These are phyloP conservation scores for Rotaria magnacalcarata DNA, from an alignment of 2,888 invertebrate genomes.

Conservation along the genomic window DNA sequence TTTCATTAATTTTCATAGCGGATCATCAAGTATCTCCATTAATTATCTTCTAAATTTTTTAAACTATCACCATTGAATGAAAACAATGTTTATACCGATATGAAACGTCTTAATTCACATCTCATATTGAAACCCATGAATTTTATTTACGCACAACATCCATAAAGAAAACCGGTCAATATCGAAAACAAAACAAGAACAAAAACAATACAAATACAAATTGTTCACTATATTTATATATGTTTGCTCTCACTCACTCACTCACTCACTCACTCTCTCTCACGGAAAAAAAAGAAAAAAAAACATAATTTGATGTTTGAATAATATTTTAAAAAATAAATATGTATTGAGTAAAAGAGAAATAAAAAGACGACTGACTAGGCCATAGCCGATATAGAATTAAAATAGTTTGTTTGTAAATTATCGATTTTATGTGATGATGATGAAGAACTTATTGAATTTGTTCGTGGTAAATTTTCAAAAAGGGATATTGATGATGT, in stretches of 20 bases:
- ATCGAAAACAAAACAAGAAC: background rate
- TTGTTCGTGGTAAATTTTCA: background rate
- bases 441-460: background rate
- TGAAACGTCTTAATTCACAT: background rate
- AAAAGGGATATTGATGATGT: background rate
- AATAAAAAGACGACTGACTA: background rate
- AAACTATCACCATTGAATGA: too few relatives aligned
- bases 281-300: background rate
- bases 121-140: background rate
- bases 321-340: background rate
- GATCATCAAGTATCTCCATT: too few relatives aligned
- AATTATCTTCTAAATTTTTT: too few relatives aligned
- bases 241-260: background rate
- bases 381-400: background rate
- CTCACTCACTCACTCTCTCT: too few relatives aligned
- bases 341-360: background rate
- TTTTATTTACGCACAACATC: background rate
- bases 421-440: background rate
- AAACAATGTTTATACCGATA: too few relatives aligned
- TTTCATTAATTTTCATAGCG: too few relatives aligned
- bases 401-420: background rate
- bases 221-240: background rate
- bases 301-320: background rate
- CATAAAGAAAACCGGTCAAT: slow-evolving; percentile 15
- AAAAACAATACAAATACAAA: background rate